phyloP scores from a whole-genome alignment of 2,113 vertebrate species.

The Nothobranchius furzeri region DNA sequence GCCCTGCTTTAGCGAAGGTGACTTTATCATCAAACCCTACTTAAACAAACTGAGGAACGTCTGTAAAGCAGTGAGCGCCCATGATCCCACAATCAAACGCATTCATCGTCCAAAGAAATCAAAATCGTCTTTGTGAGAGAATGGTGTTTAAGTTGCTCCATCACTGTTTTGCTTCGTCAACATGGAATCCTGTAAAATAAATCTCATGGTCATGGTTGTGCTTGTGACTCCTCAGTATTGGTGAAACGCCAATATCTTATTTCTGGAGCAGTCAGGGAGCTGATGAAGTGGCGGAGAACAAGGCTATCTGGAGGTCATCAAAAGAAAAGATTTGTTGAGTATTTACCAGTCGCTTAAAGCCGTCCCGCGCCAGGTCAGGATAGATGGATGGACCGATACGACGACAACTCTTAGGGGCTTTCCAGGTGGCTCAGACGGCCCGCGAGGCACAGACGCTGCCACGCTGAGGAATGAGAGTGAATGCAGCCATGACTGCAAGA shows the following conservation, averaged over 20 bases:
- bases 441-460: neutral
- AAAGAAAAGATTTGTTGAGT: constrained; percentile 25
- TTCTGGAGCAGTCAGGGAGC: constrained; percentile 48
- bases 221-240: constrained; percentile 7
- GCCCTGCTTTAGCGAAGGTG: constrained; percentile 5
- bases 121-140: neutral
- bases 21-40: constrained; percentile 37
- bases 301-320: constrained; percentile 21
- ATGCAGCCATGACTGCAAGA: constrained; percentile 11
- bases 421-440: constrained; percentile 30
- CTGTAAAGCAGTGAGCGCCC: constrained; percentile 20
- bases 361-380: constrained; percentile 9
- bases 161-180: neutral
- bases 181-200: constrained; percentile 20
- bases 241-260: constrained; percentile 61
- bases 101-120: constrained; percentile 20
- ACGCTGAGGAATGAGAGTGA: constrained; percentile 23
- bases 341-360: constrained; percentile 54
- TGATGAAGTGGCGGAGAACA: constrained; percentile 40
- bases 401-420: constrained; percentile 34
- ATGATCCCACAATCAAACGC: neutral
- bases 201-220: constrained; percentile 7
- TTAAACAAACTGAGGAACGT: constrained; percentile 37
- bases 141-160: neutral
- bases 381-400: constrained; percentile 46